These are phyloP conservation scores for Lacerta agilis DNA, from an alignment of 2,797 vertebrate species.

Conservation along the genomic window DNA sequence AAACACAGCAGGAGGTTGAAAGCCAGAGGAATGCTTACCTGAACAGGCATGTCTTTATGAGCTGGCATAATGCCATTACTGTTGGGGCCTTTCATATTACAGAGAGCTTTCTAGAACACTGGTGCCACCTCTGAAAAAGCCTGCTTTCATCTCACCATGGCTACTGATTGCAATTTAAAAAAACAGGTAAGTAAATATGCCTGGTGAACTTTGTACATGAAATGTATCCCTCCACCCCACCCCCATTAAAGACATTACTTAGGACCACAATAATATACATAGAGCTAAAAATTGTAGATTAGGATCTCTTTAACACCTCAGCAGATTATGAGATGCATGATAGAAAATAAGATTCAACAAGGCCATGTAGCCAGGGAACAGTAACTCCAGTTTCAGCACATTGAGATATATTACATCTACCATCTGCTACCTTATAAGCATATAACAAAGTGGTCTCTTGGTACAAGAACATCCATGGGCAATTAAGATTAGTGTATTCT, in stretches of 20 bases:
- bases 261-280: neutral
- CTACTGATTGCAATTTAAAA: too few species aligned
- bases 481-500: conserved; percentile 3
- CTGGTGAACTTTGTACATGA: neutral
- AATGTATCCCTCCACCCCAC: too few species aligned
- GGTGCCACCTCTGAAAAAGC: too few species aligned
- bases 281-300: neutral
- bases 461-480: neutral
- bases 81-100: too few species aligned
- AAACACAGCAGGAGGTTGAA: too few species aligned
- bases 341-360: neutral
- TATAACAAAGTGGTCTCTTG: conserved; percentile 6
- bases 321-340: neutral
- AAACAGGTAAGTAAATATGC: neutral
- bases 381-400: neutral
- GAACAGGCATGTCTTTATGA: too few species aligned
- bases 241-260: too few species aligned
- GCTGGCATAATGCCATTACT: too few species aligned
- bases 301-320: neutral
- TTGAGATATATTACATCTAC: conserved; percentile 11
- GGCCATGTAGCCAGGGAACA: conserved; percentile 1
- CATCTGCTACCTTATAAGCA: conserved; percentile 9
- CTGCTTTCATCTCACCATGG: too few species aligned
- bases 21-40: too few species aligned
- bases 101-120: too few species aligned